Conservation (phyloP, 2,888 invertebrate species). For the Drosophila neoperkinsi region DNA sequence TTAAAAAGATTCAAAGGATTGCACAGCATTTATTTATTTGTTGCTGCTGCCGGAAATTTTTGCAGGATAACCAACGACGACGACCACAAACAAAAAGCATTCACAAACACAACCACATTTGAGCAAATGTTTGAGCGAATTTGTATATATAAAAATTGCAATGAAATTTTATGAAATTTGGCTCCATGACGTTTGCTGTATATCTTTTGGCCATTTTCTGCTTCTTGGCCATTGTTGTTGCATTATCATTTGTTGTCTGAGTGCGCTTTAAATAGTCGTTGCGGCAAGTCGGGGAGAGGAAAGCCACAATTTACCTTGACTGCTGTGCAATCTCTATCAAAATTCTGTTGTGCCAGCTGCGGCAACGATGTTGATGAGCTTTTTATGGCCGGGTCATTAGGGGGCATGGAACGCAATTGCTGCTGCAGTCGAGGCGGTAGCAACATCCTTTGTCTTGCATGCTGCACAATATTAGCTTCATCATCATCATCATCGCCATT, state of each 20-base stretch:
- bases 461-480: constrained; percentile 57
- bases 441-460: constrained; percentile 55
- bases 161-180: constrained; percentile 69
- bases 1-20: background rate
- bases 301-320: constrained; percentile 43
- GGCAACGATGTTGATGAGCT: constrained; percentile 73
- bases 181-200: constrained; percentile 60
- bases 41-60: constrained; percentile 27
- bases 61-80: constrained; percentile 19
- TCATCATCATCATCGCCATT: constrained; percentile 30
- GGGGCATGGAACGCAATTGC: constrained; percentile 65
- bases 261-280: constrained; percentile 79
- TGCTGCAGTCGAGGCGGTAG: constrained; percentile 14
- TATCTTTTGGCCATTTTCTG: constrained; percentile 60
- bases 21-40: constrained; percentile 4
- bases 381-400: constrained; percentile 78
- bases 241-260: constrained; percentile 78
- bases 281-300: constrained; percentile 16
- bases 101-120: constrained; percentile 14
- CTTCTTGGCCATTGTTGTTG: constrained; percentile 37
- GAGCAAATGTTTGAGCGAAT: constrained; percentile 21
- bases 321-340: constrained; percentile 76
- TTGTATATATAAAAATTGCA: constrained; percentile 30
- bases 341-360: constrained; percentile 63
- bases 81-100: constrained; percentile 29